Evolutionary conservation across 2,797 vertebrate species (phyloP).

Genomic region (Aulostomus chinensis): DNA sequence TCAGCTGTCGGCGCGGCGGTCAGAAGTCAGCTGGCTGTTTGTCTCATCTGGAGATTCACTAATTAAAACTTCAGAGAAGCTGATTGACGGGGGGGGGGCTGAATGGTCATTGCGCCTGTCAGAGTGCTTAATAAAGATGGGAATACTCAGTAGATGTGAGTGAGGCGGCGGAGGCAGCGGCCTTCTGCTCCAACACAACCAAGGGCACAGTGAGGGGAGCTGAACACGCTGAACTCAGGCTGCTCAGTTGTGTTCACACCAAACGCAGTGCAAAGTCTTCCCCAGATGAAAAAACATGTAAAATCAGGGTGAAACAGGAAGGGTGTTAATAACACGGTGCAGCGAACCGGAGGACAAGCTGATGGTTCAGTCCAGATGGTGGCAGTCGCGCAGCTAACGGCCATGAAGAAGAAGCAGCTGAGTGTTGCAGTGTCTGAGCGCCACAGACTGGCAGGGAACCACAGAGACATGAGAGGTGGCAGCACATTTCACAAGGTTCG

Average conservation of each 20-base stretch:
- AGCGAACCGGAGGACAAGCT: too few relatives aligned
- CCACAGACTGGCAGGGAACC: too few relatives aligned
- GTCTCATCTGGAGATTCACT: constrained; percentile 5
- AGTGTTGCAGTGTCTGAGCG: too few relatives aligned
- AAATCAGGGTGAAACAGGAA: too few relatives aligned
- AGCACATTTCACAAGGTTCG: too few relatives aligned
- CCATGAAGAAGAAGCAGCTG: too few relatives aligned
- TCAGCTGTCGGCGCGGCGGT: constrained; percentile 1
- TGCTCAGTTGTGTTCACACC: neutral
- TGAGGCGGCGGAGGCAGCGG: constrained; percentile 1
- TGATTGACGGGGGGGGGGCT: constrained; percentile 6
- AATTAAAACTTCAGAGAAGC: constrained; percentile 16
- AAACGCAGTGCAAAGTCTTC: neutral
- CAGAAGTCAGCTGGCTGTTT: constrained; percentile 18
- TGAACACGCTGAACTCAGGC: too few relatives aligned
- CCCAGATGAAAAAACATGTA: neutral
- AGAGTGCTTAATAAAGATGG: neutral
- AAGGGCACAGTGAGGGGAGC: constrained; percentile 1
- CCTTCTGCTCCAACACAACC: constrained; percentile 11
- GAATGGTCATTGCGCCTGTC: neutral
- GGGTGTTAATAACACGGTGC: too few relatives aligned
- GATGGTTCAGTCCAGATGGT: too few relatives aligned
- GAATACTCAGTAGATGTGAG: constrained; percentile 2
- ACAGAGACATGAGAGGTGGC: too few relatives aligned
- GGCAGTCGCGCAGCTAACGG: too few relatives aligned